Conservation (phyloP, 2,113 vertebrate genomes). For the Rhodinocichla rosea region DNA sequence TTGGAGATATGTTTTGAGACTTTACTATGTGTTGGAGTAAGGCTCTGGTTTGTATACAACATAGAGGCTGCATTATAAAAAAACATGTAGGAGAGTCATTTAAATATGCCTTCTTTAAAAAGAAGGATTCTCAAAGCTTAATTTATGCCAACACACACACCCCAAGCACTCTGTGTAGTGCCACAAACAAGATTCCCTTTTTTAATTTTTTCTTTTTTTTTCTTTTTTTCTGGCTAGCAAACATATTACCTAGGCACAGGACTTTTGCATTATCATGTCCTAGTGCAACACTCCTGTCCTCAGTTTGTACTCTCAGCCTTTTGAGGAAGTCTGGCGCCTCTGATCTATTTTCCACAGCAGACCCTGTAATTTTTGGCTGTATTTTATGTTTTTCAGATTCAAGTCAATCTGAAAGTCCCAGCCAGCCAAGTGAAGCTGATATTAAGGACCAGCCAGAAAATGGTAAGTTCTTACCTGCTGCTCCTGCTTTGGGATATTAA, state of each 20-base stretch:
- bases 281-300: slow-evolving; percentile 42
- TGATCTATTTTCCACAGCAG: slow-evolving; percentile 70
- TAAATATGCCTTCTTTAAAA: slow-evolving; percentile 58
- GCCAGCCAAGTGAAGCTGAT: slow-evolving; percentile 93
- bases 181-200: not conserved
- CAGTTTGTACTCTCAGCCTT: slow-evolving; percentile 59
- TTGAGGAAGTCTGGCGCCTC: slow-evolving; percentile 71
- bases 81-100: slow-evolving; percentile 54
- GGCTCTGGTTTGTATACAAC: slow-evolving; percentile 73
- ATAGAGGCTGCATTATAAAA: slow-evolving; percentile 59
- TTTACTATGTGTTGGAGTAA: slow-evolving; percentile 74
- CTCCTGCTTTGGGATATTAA: slow-evolving; percentile 57
- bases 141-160: slow-evolving; percentile 6
- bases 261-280: slow-evolving; percentile 36
- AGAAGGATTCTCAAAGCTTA: slow-evolving; percentile 41
- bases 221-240: not conserved
- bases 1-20: slow-evolving; percentile 69
- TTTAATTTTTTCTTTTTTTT: not conserved
- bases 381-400: slow-evolving; percentile 88
- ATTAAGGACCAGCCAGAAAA: slow-evolving; percentile 99
- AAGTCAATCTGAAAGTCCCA: slow-evolving; percentile 96
- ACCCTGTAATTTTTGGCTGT: slow-evolving; percentile 79
- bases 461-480: slow-evolving; percentile 81
- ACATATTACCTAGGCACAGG: slow-evolving; percentile 25
- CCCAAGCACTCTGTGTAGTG: slow-evolving; percentile 25